A percentile compares a stretch with the other conserved stretches of the same genome.
Evolutionary conservation across 2,113 vertebrate species (phyloP).

Genomic region (Callopanchax toddi): DNA sequence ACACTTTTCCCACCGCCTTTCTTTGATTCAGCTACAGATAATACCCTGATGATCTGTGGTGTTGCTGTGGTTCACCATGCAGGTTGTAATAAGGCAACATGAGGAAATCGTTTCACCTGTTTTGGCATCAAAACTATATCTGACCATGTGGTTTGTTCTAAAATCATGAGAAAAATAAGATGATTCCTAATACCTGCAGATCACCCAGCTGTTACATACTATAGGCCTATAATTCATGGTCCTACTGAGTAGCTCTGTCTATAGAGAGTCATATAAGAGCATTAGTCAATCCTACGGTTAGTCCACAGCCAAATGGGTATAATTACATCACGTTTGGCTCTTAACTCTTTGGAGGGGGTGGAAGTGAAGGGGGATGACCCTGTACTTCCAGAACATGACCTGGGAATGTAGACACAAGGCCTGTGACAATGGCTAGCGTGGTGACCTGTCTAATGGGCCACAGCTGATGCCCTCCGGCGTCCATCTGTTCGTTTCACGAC

Average conservation of each 20-base stretch:
- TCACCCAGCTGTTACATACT: slow-evolving; percentile 36
- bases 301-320: slow-evolving; percentile 61
- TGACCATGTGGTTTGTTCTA: not conserved
- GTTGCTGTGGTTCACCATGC: slow-evolving; percentile 34
- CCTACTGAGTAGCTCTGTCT: slow-evolving; percentile 47
- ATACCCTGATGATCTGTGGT: slow-evolving; percentile 57
- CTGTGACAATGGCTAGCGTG: slow-evolving; percentile 56
- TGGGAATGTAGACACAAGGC: slow-evolving; percentile 58
- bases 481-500: slow-evolving; percentile 67
- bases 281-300: slow-evolving; percentile 55
- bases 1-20: slow-evolving; percentile 66
- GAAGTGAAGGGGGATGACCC: slow-evolving; percentile 69
- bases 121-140: slow-evolving; percentile 9
- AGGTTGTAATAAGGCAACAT: slow-evolving; percentile 16
- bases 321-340: slow-evolving; percentile 76
- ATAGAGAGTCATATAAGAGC: slow-evolving; percentile 45
- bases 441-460: slow-evolving; percentile 64
- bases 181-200: slow-evolving; percentile 36
- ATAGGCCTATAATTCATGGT: slow-evolving; percentile 50
- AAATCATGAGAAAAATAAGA: not conserved
- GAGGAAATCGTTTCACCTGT: slow-evolving; percentile 1
- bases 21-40: slow-evolving; percentile 72
- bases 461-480: slow-evolving; percentile 66
- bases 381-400: slow-evolving; percentile 74
- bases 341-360: slow-evolving; percentile 48